phyloP scores from a whole-genome alignment of 2,888 invertebrate species.

The Ctena decussata region DNA sequence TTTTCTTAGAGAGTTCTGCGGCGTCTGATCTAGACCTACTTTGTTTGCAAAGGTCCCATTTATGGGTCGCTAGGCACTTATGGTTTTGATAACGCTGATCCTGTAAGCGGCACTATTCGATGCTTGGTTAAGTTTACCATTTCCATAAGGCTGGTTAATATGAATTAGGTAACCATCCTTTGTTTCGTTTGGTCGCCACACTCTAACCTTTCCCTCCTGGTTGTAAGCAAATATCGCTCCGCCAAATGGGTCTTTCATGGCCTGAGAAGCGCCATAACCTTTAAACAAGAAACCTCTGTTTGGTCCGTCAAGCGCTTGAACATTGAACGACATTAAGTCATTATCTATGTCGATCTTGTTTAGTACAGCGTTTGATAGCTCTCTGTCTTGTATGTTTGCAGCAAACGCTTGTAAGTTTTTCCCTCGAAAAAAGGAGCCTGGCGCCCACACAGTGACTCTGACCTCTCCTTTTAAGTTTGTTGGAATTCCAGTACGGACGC shows the following conservation, averaged over 20 bases:
- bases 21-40: too few species aligned
- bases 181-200: constrained; percentile 37
- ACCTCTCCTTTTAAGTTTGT: background rate
- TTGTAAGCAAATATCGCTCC: constrained; percentile 44
- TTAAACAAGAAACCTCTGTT: constrained; percentile 45
- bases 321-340: constrained; percentile 30
- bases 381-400: background rate
- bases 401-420: background rate
- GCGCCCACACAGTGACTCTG: constrained; percentile 10
- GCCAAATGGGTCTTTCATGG: constrained; percentile 19
- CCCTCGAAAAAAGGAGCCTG: background rate
- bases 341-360: background rate
- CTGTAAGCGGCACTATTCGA: constrained; percentile 28
- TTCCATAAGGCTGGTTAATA: constrained; percentile 35
- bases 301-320: constrained; percentile 37
- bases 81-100: background rate
- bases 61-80: too few species aligned
- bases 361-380: background rate
- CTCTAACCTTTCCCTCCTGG: constrained; percentile 19
- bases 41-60: too few species aligned
- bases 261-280: constrained; percentile 41
- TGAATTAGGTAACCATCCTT: constrained; percentile 27
- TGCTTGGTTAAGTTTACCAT: constrained; percentile 30
- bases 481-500: background rate
- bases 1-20: too few species aligned